A percentile compares a stretch with the other conserved stretches of the same genome.
Evolutionary conservation across 23 tunicate genomes (phyloP).

Genomic region (Clavelina lepadiformis): DNA sequence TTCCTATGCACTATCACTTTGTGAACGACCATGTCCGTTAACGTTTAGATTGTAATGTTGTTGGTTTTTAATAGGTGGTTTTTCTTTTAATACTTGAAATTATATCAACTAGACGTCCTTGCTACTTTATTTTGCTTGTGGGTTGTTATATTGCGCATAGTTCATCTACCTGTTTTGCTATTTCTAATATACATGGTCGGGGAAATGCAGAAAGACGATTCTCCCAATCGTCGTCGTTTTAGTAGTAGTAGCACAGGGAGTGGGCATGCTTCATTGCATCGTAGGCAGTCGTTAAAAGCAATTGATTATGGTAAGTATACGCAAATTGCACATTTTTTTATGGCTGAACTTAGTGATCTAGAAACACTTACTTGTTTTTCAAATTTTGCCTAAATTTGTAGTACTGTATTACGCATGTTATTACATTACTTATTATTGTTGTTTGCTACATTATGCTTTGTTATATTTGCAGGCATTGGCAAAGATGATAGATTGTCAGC

Average conservation of each 20-base stretch:
- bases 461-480: constrained; percentile 51
- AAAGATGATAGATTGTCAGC: constrained; percentile 96
- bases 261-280: constrained; percentile 18
- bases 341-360: not conserved
- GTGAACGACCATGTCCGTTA: too few species aligned
- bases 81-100: too few species aligned
- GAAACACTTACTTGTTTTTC: not conserved
- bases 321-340: not conserved
- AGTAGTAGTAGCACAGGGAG: constrained; percentile 35
- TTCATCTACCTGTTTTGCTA: too few species aligned
- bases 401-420: constrained; percentile 1
- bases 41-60: too few species aligned
- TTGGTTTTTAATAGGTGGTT: too few species aligned
- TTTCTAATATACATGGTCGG: too few species aligned
- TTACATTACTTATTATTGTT: too few species aligned
- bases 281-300: constrained; percentile 38
- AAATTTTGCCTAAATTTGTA: not conserved
- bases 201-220: too few species aligned
- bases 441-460: not conserved
- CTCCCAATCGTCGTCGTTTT: constrained; percentile 7
- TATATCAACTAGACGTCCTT: too few species aligned
- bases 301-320: constrained; percentile 48
- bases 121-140: too few species aligned
- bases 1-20: too few species aligned
- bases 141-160: too few species aligned